Evolutionary conservation across 1,140 invertebrate genomes (phyloP).

Genomic region (Trachelipus rathkii): DNA sequence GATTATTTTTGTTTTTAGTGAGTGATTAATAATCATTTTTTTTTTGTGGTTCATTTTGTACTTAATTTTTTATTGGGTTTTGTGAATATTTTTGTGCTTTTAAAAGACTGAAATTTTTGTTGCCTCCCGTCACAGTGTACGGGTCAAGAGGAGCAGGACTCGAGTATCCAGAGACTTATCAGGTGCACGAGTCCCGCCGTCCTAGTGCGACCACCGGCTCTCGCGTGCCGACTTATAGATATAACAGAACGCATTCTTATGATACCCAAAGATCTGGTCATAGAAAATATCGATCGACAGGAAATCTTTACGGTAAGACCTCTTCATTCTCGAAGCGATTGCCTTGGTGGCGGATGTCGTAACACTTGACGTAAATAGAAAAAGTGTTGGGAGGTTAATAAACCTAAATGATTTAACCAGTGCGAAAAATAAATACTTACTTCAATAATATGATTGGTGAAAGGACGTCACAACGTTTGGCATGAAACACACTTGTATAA

Average conservation of each 20-base stretch:
- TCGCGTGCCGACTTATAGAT: conserved; percentile 22
- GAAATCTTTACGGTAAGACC: conserved; percentile 44
- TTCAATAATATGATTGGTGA: too few species aligned
- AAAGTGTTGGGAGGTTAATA: too few species aligned
- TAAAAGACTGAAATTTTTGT: not conserved
- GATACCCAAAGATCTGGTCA: conserved; percentile 30
- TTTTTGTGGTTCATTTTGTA: too few species aligned
- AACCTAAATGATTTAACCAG: too few species aligned
- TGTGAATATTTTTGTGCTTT: too few species aligned
- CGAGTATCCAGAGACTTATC: conserved; percentile 38
- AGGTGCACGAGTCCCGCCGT: conserved; percentile 40
- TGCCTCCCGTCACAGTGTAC: conserved; percentile 34
- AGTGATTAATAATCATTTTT: too few species aligned
- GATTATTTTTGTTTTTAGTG: too few species aligned
- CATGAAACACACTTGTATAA: too few species aligned
- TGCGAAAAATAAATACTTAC: too few species aligned
- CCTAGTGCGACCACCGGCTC: conserved; percentile 36
- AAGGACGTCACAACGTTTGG: too few species aligned
- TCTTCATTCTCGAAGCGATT: conserved; percentile 1
- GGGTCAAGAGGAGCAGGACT: conserved; percentile 38
- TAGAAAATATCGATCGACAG: conserved; percentile 43
- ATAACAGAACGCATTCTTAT: conserved; percentile 28
- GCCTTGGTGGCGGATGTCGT: not conserved
- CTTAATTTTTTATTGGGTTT: too few species aligned
- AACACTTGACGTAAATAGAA: too few species aligned